Conservation (phyloP, 2,888 invertebrate species). For the Cylloceria caligata region DNA sequence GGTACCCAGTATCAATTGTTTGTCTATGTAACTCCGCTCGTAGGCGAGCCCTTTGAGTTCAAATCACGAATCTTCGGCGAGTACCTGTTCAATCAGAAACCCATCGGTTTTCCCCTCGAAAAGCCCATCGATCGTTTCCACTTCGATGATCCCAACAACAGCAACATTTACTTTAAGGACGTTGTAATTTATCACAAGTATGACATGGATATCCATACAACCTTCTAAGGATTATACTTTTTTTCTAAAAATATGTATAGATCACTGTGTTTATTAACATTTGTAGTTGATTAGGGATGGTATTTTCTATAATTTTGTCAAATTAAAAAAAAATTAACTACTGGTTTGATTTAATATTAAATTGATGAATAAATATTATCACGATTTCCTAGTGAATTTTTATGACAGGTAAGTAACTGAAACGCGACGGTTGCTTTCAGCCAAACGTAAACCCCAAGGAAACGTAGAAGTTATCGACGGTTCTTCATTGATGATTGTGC, state of each 20-base stretch:
- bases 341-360: not conserved
- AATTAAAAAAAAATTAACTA: conserved; percentile 38
- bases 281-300: not conserved
- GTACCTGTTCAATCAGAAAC: conserved; percentile 87
- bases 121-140: conserved; percentile 86
- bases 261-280: conserved; percentile 3
- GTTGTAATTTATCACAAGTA: conserved; percentile 88
- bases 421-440: too few relatives aligned
- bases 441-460: too few relatives aligned
- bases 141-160: conserved; percentile 89
- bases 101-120: conserved; percentile 91
- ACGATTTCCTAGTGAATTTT: not conserved
- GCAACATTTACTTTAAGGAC: conserved; percentile 89
- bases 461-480: too few relatives aligned
- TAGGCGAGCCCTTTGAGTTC: conserved; percentile 84
- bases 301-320: conserved; percentile 29
- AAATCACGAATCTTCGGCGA: conserved; percentile 82
- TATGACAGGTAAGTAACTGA: too few relatives aligned
- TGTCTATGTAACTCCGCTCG: conserved; percentile 87
- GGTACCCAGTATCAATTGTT: conserved; percentile 89
- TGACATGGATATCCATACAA: conserved; percentile 80
- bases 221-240: conserved; percentile 54
- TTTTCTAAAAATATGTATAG: conserved; percentile 1
- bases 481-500: too few relatives aligned
- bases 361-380: not conserved